A percentile compares a stretch with the other conserved stretches of the same genome.
These are phyloP conservation scores for Upupa epops DNA, from an alignment of 2,113 vertebrate species.

Conservation along the genomic window DNA sequence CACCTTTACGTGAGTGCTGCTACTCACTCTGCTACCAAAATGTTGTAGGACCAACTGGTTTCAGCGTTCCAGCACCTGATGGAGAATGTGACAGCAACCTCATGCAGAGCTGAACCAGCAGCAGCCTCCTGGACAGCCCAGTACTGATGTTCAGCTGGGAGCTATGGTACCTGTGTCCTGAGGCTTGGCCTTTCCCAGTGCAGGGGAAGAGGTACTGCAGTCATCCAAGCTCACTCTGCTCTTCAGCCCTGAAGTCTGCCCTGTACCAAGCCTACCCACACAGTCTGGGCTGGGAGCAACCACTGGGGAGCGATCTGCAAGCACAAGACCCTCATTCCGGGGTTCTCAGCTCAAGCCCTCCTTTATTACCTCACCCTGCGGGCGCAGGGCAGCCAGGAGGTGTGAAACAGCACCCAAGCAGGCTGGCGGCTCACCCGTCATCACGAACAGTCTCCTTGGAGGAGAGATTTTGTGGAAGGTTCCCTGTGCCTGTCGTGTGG, in stretches of 20 bases:
- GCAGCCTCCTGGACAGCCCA: background rate
- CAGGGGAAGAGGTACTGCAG: background rate
- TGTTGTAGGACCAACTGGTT: background rate
- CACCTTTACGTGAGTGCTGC: background rate
- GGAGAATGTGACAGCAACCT: background rate
- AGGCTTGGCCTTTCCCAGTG: background rate
- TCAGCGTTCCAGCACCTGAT: background rate
- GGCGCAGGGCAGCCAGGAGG: background rate
- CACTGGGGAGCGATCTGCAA: background rate
- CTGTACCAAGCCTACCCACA: background rate
- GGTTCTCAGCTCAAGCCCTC: background rate
- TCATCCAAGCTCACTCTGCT: background rate
- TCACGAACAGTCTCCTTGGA: background rate
- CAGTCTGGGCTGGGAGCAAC: background rate
- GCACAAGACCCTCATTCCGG: background rate
- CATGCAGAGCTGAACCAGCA: background rate
- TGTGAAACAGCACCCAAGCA: background rate
- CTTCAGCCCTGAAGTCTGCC: background rate
- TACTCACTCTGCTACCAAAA: background rate
- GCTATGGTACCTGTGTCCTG: background rate
- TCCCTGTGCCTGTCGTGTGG: background rate
- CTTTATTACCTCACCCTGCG: background rate
- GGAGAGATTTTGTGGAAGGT: background rate
- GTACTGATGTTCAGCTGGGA: fast-evolving
- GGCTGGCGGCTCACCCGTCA: background rate